phyloP scores from a whole-genome alignment of 2,113 vertebrate genomes.

The Crotalus horridus region DNA sequence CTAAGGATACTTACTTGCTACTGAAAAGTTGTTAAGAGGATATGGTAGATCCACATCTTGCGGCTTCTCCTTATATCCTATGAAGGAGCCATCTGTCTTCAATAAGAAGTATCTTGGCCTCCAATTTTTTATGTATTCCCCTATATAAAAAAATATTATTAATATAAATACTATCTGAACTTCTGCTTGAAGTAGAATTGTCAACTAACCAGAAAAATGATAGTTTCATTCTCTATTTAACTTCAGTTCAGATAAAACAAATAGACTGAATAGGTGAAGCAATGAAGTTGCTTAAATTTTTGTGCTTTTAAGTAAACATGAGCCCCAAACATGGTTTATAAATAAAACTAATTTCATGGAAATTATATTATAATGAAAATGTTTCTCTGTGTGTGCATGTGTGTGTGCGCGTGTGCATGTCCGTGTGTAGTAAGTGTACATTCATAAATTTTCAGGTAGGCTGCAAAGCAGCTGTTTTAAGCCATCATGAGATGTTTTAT shows the following conservation, averaged over 20 bases:
- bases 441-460: not conserved
- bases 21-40: constrained; percentile 98
- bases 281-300: not conserved
- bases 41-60: constrained; percentile 97
- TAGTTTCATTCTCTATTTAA: not conserved
- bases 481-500: not conserved
- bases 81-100: constrained; percentile 98
- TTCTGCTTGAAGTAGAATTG: constrained; percentile 12
- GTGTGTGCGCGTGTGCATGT: no score
- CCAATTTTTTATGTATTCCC: constrained; percentile 99
- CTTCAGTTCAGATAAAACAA: not conserved
- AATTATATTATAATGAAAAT: not conserved
- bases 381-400: not conserved
- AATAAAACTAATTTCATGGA: not conserved
- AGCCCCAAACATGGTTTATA: not conserved
- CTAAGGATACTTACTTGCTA: constrained; percentile 86
- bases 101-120: constrained; percentile 95
- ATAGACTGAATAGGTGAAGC: not conserved
- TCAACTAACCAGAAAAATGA: not conserved
- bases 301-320: not conserved
- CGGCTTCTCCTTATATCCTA: constrained; percentile 98
- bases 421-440: not conserved
- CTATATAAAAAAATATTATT: constrained; percentile 69
- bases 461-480: not conserved
- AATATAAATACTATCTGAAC: constrained; percentile 44